Evolutionary conservation across 2,113 vertebrate species (phyloP), one percentile per base, ranked within the genome.

Genomic region (Himantopus leucocephalus): DNA sequence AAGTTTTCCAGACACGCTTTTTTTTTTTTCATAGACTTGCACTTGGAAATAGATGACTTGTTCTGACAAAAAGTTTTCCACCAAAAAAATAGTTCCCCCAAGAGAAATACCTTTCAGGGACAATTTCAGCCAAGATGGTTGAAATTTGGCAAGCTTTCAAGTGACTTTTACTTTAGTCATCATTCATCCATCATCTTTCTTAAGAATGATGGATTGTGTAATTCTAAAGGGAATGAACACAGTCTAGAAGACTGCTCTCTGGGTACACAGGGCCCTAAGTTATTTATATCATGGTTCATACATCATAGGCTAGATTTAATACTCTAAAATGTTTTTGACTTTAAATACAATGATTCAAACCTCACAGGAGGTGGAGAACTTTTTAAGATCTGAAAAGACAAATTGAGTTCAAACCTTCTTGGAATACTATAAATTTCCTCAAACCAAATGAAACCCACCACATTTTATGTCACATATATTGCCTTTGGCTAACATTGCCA

Each of bases 101-200:
- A 88, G 94, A 96, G 85, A 92, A 96, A 95, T 91, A 94, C 85
- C 92, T 97, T 93, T 86, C 78, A 90, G 90, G 92, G 95, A 90
- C 93, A 94, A 68, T 93, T 94, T 94, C 79, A 97, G 91, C 72
- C 92, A 92, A 67, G 86, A 94, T 94, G 95, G 95, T 68, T 95
- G 56, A 95, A 96, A 92, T 94, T 4, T 96, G 95, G 94, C 94
- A 91, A 88, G 52, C 72, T 96, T 94, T 89, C 96, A 97, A 97
- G 96, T 92, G 95, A 96, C 94, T 96, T 96, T 84, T 92, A 93
- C 90, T 97, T 94, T 75, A 94, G 79, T 94, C 90, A 93, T 94
- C 83, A 94, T 92, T 93, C 75, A 94, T 88, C 92, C 79, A 96
- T 96, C 95, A 95, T 96, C 91, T 71, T 94, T 93, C 85, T 71